Percentiles rank a stretch among this genome's conserved stretches.
These are phyloP conservation scores for Drosophila kambysellisi DNA, from an alignment of 2,888 invertebrate species.

Conservation along the genomic window DNA sequence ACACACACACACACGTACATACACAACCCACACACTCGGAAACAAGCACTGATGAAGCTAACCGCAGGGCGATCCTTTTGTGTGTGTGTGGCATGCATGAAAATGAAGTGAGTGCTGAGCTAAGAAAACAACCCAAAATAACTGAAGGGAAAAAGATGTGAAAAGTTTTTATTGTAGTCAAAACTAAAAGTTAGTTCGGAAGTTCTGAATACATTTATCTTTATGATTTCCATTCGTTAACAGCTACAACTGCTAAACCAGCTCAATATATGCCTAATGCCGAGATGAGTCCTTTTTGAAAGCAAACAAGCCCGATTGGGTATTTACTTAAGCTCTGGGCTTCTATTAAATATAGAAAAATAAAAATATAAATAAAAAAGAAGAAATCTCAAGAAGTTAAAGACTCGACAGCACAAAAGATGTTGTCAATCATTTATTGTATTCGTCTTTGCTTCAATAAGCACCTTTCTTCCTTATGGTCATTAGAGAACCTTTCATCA, in stretches of 20 bases:
- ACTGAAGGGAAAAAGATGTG: constrained; percentile 26
- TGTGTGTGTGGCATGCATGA: constrained; percentile 34
- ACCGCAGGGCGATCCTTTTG: constrained; percentile 53
- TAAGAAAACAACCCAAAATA: constrained; percentile 19
- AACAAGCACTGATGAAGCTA: constrained; percentile 34
- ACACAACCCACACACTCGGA: not conserved
- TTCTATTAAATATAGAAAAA: not conserved
- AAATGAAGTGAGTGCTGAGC: constrained; percentile 18
- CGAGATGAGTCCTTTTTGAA: not conserved
- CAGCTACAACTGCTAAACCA: constrained; percentile 1
- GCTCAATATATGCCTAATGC: constrained; percentile 8
- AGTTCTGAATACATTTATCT: constrained; percentile 21
- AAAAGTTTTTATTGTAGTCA: constrained; percentile 29
- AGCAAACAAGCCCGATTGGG: constrained; percentile 1
- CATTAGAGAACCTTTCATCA: constrained; percentile 65
- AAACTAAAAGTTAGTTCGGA: constrained; percentile 11
- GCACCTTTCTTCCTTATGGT: constrained; percentile 31
- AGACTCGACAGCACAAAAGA: not conserved
- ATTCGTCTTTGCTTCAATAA: constrained; percentile 15
- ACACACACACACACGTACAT: not conserved
- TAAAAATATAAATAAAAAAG: not conserved
- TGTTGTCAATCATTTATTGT: constrained; percentile 26
- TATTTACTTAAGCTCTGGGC: not conserved
- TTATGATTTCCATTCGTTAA: constrained; percentile 22
- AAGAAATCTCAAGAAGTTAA: not conserved